phyloP scores from a whole-genome alignment of 2,888 invertebrate genomes.

The Entomobrya proxima region DNA sequence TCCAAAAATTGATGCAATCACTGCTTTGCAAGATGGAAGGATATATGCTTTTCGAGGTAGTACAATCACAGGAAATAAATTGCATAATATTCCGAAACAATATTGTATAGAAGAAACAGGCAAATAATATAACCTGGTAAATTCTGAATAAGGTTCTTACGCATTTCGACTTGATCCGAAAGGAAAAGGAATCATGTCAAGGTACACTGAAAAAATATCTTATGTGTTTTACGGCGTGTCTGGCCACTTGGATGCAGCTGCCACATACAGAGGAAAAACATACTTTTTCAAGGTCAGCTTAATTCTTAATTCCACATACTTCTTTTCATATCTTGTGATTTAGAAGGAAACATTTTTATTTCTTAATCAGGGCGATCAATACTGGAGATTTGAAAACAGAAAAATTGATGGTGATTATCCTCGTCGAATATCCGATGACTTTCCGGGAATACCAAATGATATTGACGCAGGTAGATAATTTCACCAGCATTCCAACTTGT shows the following conservation, averaged over 20 bases:
- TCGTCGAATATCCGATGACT: constrained; percentile 51
- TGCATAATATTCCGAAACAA: too few species aligned
- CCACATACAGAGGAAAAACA: constrained; percentile 59
- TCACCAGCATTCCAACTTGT: neutral
- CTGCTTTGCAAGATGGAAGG: constrained; percentile 61
- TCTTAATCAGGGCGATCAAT: constrained; percentile 40
- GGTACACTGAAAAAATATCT: constrained; percentile 56
- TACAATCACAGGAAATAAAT: too few species aligned
- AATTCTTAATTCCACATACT: neutral
- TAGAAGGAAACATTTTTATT: neutral
- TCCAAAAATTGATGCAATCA: constrained; percentile 67
- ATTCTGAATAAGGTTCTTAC: constrained; percentile 56
- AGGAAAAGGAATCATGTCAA: constrained; percentile 51
- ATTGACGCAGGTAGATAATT: constrained; percentile 67
- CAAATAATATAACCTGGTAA: neutral
- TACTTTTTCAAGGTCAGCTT: constrained; percentile 65
- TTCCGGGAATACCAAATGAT: constrained; percentile 67
- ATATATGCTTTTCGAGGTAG: constrained; percentile 69
- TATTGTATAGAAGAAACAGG: neutral
- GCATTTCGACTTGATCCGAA: constrained; percentile 64
- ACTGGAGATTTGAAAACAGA: constrained; percentile 66
- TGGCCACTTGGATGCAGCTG: constrained; percentile 58
- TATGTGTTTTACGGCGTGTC: constrained; percentile 66
- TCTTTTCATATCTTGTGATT: neutral
- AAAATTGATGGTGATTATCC: constrained; percentile 69